Evolutionary conservation across 2,113 vertebrate genomes (phyloP).

Genomic region (Steatornis caripensis): DNA sequence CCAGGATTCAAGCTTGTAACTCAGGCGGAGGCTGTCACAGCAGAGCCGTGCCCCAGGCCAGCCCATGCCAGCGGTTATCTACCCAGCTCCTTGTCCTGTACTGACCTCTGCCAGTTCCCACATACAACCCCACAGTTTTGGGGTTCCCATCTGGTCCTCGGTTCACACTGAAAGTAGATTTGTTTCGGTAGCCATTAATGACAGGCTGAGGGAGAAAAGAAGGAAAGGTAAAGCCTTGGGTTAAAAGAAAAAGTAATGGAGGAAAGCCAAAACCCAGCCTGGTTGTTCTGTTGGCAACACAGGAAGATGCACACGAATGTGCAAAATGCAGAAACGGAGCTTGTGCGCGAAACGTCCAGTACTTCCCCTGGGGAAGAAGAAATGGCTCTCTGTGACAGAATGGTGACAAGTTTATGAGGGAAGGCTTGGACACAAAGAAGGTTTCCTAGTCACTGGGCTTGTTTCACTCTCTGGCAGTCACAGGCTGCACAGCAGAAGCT

Average conservation of each 20-base stretch:
- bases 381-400: neutral
- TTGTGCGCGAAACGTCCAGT: neutral
- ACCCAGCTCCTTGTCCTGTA: neutral
- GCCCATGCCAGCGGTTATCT: neutral
- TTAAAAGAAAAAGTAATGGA: neutral
- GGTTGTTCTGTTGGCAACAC: neutral
- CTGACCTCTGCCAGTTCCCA: constrained; percentile 75
- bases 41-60: neutral
- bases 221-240: neutral
- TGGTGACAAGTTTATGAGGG: neutral
- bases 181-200: constrained; percentile 81
- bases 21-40: neutral
- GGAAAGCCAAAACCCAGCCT: neutral
- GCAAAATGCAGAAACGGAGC: neutral
- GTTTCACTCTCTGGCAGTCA: neutral
- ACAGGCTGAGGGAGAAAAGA: constrained; percentile 60
- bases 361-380: neutral
- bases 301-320: neutral
- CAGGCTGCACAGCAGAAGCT: neutral
- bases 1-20: neutral
- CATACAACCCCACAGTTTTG: constrained; percentile 82
- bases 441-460: neutral
- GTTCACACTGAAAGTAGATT: constrained; percentile 88
- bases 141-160: constrained; percentile 80
- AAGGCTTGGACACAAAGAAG: neutral